These are phyloP conservation scores for Muraenolepis orangiensis DNA, from an alignment of 2,797 vertebrate genomes.

Conservation along the genomic window DNA sequence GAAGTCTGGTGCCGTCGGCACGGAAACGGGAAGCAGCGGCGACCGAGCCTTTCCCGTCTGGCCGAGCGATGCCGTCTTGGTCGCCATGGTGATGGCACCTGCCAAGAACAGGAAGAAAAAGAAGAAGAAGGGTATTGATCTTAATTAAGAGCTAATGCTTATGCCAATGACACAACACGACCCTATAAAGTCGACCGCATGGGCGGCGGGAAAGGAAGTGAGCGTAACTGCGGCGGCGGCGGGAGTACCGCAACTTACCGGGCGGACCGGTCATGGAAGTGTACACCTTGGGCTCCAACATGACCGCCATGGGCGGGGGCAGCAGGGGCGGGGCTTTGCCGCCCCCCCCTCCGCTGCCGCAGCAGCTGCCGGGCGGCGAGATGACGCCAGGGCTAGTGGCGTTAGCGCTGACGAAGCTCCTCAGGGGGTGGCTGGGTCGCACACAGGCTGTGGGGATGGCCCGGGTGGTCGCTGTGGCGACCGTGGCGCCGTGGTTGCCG, in stretches of 20 bases:
- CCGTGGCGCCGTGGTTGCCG: slow-evolving; percentile 39
- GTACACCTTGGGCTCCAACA: slow-evolving; percentile 91
- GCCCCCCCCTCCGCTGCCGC: not conserved
- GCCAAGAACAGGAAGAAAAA: not conserved
- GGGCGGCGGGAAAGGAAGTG: not conserved
- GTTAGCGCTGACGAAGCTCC: slow-evolving; percentile 86
- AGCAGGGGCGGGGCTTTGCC: slow-evolving; percentile 60
- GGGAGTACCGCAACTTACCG: not conserved
- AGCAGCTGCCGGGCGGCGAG: not conserved
- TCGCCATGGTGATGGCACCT: not conserved
- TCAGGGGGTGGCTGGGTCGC: slow-evolving; percentile 85
- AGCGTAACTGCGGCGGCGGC: not conserved
- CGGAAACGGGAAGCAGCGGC: slow-evolving; percentile 89
- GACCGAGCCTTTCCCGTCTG: slow-evolving; percentile 90
- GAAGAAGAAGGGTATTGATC: not conserved
- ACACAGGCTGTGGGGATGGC: slow-evolving; percentile 91
- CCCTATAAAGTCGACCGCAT: not conserved
- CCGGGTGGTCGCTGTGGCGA: slow-evolving; percentile 66
- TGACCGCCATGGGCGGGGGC: slow-evolving; percentile 87
- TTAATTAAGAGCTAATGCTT: too few relatives aligned
- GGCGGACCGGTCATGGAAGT: slow-evolving; percentile 62
- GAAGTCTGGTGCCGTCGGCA: slow-evolving; percentile 88
- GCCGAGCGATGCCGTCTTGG: slow-evolving; percentile 90
- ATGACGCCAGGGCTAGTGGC: not conserved
- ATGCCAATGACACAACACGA: too few relatives aligned